phyloP scores from a whole-genome alignment of 1,140 invertebrate genomes.

The Papilio polyxenes region DNA sequence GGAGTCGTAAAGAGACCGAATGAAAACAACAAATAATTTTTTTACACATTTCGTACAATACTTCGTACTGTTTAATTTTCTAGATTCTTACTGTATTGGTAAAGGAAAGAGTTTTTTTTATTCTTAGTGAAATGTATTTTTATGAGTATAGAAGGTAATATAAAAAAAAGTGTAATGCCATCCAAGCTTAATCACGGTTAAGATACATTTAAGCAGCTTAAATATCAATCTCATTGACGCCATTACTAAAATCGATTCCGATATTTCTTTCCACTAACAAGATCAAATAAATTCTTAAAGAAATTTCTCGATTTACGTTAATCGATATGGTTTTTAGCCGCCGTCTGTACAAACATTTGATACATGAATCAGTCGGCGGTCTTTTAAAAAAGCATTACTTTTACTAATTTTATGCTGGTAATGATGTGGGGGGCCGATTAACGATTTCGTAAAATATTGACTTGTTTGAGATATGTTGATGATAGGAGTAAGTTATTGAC shows the following conservation, averaged over 20 bases:
- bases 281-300: conserved; percentile 12
- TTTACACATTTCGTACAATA: too few species aligned
- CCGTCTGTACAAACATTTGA: neutral
- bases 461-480: neutral
- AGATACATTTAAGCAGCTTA: conserved; percentile 63
- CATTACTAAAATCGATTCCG: conserved; percentile 58
- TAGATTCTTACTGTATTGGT: neutral
- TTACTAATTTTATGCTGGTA: neutral
- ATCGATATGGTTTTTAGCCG: neutral
- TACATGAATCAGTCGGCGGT: conserved; percentile 1
- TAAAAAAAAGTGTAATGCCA: neutral
- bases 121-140: neutral
- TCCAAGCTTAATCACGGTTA: neutral
- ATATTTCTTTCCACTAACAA: conserved; percentile 45
- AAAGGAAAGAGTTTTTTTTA: neutral
- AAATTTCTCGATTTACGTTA: neutral
- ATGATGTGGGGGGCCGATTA: neutral
- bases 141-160: neutral
- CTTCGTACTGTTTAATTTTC: neutral
- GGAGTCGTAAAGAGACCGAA: too few species aligned
- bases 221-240: conserved; percentile 43
- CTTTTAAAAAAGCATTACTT: conserved; percentile 1
- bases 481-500: neutral
- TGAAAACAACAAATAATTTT: too few species aligned
- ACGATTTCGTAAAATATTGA: neutral